phyloP scores from a whole-genome alignment of 1,140 invertebrate genomes.

The Leptinotarsa defecta region DNA sequence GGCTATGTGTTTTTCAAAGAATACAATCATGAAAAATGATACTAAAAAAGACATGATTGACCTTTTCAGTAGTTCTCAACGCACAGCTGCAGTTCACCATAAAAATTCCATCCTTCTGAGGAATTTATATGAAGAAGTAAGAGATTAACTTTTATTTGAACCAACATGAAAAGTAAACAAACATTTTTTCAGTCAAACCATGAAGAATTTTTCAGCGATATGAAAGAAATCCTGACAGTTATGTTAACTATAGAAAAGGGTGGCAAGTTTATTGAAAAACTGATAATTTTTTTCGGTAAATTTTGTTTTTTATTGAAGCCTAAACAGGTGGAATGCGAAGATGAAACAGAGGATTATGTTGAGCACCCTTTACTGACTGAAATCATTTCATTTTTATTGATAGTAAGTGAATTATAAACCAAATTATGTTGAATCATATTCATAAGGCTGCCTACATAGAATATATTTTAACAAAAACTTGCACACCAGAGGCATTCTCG shows the following conservation, averaged over 20 bases:
- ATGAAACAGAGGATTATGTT: background rate
- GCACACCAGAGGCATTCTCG: too few species aligned
- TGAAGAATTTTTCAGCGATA: slow-evolving; percentile 2
- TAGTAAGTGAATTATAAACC: slow-evolving; percentile 2
- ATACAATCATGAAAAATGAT: background rate
- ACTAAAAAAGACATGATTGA: slow-evolving; percentile 21
- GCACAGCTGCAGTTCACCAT: slow-evolving; percentile 21
- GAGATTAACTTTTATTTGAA: background rate
- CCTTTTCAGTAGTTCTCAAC: slow-evolving; percentile 7
- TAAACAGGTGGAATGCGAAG: background rate
- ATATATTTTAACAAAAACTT: too few species aligned
- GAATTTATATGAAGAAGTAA: slow-evolving; percentile 23
- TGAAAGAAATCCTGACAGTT: background rate
- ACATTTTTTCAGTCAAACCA: slow-evolving; percentile 8
- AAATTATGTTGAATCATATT: background rate
- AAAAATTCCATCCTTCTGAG: slow-evolving; percentile 17
- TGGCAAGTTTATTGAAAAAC: slow-evolving; percentile 12
- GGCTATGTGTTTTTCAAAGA: background rate
- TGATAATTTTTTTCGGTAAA: slow-evolving; percentile 9
- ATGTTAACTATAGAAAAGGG: slow-evolving; percentile 5
- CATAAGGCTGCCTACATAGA: too few species aligned
- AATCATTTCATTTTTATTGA: slow-evolving; percentile 16
- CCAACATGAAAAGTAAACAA: background rate
- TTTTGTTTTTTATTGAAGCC: slow-evolving; percentile 23
- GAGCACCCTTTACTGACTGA: slow-evolving; percentile 14